Percentiles rank a stretch among this genome's conserved stretches.
Conservation (phyloP, 2,888 invertebrate species). For the Ceraclea dissimilis region DNA sequence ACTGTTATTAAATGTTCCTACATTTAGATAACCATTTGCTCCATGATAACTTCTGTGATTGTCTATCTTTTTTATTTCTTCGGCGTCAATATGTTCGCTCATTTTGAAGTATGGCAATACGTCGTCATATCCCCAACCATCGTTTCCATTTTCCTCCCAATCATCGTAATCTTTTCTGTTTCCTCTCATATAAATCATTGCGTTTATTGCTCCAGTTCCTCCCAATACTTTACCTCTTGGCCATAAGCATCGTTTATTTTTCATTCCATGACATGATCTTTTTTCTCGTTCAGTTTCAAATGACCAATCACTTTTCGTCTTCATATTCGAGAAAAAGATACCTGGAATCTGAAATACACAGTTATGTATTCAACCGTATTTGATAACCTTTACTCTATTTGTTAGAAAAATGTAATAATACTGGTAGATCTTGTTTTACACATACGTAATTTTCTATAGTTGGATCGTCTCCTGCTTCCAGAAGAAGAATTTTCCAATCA, state of each 20-base stretch:
- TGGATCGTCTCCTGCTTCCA: constrained; percentile 69
- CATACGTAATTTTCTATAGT: neutral
- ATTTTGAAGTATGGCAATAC: constrained; percentile 43
- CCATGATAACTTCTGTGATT: constrained; percentile 34
- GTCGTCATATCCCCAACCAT: constrained; percentile 49
- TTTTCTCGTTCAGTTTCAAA: constrained; percentile 43
- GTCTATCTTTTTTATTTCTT: constrained; percentile 25
- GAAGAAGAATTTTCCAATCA: constrained; percentile 62
- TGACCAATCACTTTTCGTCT: constrained; percentile 41
- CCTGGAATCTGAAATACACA: constrained; percentile 8
- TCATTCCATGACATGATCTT: constrained; percentile 38
- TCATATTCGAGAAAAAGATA: constrained; percentile 1
- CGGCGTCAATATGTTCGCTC: constrained; percentile 38
- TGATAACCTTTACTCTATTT: too few species aligned
- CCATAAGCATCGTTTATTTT: constrained; percentile 41
- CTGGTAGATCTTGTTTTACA: neutral
- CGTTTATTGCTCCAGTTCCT: constrained; percentile 53
- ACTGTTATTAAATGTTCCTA: constrained; percentile 33
- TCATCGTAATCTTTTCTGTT: constrained; percentile 46
- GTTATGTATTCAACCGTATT: neutral
- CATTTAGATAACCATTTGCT: constrained; percentile 38
- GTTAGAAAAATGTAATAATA: neutral
- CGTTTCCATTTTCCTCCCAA: constrained; percentile 48
- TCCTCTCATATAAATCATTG: constrained; percentile 54
- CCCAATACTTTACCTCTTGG: constrained; percentile 59